phyloP scores from a whole-genome alignment of 2,113 vertebrate species.

The Hemiscyllium ocellatum region DNA sequence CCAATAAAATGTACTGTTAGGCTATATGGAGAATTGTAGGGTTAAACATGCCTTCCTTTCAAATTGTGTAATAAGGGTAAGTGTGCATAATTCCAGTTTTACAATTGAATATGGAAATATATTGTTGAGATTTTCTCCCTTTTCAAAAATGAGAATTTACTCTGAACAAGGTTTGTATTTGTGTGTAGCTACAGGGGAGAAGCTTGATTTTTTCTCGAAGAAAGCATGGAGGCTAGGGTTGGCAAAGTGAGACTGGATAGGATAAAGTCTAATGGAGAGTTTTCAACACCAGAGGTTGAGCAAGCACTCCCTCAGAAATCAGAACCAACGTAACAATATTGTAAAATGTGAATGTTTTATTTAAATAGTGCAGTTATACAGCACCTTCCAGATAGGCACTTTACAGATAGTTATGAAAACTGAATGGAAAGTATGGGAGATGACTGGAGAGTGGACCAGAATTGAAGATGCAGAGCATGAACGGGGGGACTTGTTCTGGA shows the following conservation, averaged over 20 bases:
- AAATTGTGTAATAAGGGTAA: background rate
- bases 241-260: background rate
- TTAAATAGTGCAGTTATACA: background rate
- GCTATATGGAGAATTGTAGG: background rate
- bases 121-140: background rate
- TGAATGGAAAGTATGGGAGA: background rate
- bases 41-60: background rate
- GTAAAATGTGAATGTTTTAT: background rate
- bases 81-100: background rate
- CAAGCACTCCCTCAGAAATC: background rate
- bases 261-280: background rate
- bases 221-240: background rate
- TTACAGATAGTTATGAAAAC: background rate
- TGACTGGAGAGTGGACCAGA: background rate
- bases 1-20: background rate
- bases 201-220: background rate
- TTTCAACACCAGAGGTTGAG: background rate
- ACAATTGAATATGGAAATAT: background rate
- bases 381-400: background rate
- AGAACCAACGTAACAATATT: background rate
- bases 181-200: background rate
- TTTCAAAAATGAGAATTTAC: background rate
- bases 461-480: background rate
- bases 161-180: background rate
- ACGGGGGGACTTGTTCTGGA: background rate